Base-by-base conservation (phyloP, 35 echinoderm and acorn worm species). In the Stichopus chloronotus region DNA sequence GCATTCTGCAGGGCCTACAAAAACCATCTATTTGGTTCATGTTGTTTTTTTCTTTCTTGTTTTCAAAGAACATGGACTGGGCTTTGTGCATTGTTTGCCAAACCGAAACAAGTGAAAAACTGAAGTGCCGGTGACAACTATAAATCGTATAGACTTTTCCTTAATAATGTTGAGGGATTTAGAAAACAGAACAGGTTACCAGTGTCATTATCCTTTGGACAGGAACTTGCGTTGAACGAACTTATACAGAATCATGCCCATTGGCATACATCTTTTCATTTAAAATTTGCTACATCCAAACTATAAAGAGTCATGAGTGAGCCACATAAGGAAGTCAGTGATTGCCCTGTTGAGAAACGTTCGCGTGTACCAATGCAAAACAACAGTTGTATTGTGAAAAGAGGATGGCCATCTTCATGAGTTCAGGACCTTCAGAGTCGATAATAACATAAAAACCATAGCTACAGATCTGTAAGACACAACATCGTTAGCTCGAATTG, bases 331-430 rank as follows among this genome's bases (percentile, higher is more conserved):
- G 72, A 77, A 77, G 4, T 77, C 7, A 77, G 72, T 77, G 72
- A 25, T 77, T 0, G 19, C 72, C 3, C 72, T 5, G 72, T 77
- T 77, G 72, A 77, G 72, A 77, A 77, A 77, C 72, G 72, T 77
- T 17, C 72, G 72, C 72, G 72, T 9, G 4, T 77, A 77, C 72
- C 72, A 77, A 77, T 77, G 72, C 8, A 77, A 77, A 77, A 77
- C 4, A 77, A 5, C 17, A 19, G 72, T 77, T 77, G 4, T 77
- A 77, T 77, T 77, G 72, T 77, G 72, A 77, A 77, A 77, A 77
- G 72, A 77, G 72, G 72, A 77, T 25, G 72, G 72, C 25, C 8
- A 77, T 77, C 72, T 77, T 77, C 72, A 77, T 77, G 72, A 77
- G 72, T 77, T 77, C 17, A 77, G 72, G 25, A 77, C 72, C 25